Percentiles rank a stretch among this genome's conserved stretches.
Evolutionary conservation across 2,797 vertebrate genomes (phyloP).

Genomic region (Cichlasoma orientale): DNA sequence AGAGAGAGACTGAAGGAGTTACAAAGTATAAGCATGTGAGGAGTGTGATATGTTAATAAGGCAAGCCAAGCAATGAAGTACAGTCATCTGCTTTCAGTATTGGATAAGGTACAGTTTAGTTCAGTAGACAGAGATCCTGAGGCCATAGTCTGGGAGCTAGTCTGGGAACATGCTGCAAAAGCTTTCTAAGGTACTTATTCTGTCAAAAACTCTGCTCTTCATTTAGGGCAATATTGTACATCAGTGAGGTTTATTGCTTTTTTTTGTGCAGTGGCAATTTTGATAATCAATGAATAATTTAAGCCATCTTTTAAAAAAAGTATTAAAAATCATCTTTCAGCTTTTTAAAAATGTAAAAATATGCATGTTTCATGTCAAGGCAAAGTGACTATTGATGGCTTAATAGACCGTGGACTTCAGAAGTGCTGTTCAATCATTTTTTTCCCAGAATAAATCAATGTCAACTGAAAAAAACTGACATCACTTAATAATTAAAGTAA

Average conservation of each 20-base stretch:
- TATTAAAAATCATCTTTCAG: background rate
- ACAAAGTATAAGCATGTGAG: background rate
- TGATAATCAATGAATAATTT: background rate
- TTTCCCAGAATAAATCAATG: background rate
- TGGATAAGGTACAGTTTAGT: conserved; percentile 1
- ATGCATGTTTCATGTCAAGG: background rate
- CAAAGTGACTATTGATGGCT: background rate
- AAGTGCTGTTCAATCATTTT: background rate
- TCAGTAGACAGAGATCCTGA: conserved; percentile 5
- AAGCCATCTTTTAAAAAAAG: background rate
- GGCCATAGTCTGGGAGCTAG: background rate
- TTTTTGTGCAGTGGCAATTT: background rate
- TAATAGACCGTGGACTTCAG: background rate
- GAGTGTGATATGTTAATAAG: conserved; percentile 21
- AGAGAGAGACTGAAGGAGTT: conserved; percentile 1
- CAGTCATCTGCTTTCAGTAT: conserved; percentile 4
- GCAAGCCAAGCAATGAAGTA: background rate
- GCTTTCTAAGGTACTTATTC: background rate
- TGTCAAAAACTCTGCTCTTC: conserved; percentile 5
- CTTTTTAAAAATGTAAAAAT: background rate
- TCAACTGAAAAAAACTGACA: background rate
- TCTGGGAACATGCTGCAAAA: background rate
- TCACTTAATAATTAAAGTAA: background rate
- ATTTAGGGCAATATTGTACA: conserved; percentile 10
- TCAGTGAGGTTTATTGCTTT: background rate